phyloP scores from a whole-genome alignment of 2,888 invertebrate genomes.

The Pandemis cinnamomeana region DNA sequence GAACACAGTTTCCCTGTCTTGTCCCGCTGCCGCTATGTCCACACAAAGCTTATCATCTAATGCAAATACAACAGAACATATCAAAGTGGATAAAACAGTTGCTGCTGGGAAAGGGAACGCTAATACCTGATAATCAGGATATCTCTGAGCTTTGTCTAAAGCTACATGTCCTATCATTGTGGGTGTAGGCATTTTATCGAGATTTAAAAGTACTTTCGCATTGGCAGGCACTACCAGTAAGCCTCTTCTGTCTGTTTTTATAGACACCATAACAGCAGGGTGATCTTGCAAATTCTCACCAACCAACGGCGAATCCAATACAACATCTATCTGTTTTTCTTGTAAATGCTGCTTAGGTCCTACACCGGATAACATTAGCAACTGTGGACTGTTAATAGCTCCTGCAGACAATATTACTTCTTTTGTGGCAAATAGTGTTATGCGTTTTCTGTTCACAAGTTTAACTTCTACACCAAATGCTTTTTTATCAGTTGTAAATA shows the following conservation, averaged over 20 bases:
- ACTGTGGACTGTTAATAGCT: constrained; percentile 60
- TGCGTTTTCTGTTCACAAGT: constrained; percentile 46
- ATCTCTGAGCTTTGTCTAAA: too few species aligned
- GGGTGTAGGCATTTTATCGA: constrained; percentile 56
- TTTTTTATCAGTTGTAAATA: constrained; percentile 51
- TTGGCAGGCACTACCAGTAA: constrained; percentile 47
- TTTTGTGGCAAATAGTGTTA: constrained; percentile 50
- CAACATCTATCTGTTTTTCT: constrained; percentile 52
- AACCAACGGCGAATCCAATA: constrained; percentile 57
- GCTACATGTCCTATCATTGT: constrained; percentile 52
- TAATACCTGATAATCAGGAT: too few species aligned
- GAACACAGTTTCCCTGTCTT: constrained; percentile 3
- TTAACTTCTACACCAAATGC: constrained; percentile 58
- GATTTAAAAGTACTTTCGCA: constrained; percentile 48
- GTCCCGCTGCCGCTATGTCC: neutral
- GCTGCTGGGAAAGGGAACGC: too few species aligned
- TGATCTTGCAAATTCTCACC: constrained; percentile 67
- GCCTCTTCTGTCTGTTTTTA: constrained; percentile 49
- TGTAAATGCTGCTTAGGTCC: constrained; percentile 60
- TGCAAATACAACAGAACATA: too few species aligned
- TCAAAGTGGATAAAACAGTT: too few species aligned
- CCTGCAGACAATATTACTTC: constrained; percentile 68
- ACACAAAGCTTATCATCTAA: too few species aligned
- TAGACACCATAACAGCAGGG: constrained; percentile 51
- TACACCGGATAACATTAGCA: constrained; percentile 68